Conservation (phyloP, 37 sponge, comb jelly and placozoan species). For the Axinella damicornis region DNA sequence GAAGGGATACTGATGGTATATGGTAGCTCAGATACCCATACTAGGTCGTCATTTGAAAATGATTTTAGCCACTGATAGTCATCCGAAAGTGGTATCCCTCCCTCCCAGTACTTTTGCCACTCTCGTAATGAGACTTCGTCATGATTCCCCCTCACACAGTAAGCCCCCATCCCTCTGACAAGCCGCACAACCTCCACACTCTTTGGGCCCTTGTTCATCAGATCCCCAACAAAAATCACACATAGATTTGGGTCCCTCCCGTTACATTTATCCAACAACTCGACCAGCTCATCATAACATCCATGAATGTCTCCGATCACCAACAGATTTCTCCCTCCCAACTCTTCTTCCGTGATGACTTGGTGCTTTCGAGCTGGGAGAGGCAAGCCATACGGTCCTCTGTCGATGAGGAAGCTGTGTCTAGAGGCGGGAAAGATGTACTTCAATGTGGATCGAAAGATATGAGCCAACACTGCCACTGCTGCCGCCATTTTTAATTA, state of each 20-base stretch:
- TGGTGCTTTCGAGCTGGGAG: constrained; percentile 46
- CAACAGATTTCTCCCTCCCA: constrained; percentile 50
- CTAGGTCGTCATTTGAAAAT: constrained; percentile 60
- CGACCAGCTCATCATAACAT: constrained; percentile 83
- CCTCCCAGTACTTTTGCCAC: constrained; percentile 30
- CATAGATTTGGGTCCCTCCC: constrained; percentile 30
- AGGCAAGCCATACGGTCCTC: constrained; percentile 75
- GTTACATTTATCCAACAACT: constrained; percentile 54
- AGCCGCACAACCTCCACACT: constrained; percentile 67
- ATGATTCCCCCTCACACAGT: constrained; percentile 84
- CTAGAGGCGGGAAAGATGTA: constrained; percentile 44
- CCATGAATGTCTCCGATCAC: constrained; percentile 89
- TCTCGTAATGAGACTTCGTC: constrained; percentile 78
- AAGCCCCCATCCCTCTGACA: constrained; percentile 53
- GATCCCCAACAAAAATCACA: constrained; percentile 83
- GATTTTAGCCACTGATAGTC: constrained; percentile 75
- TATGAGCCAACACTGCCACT: constrained; percentile 1
- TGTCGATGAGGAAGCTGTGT: constrained; percentile 6
- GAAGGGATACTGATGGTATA: constrained; percentile 73
- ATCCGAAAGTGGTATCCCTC: constrained; percentile 5
- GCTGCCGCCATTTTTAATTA: constrained; percentile 36
- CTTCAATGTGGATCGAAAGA: constrained; percentile 22
- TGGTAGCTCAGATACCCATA: constrained; percentile 77
- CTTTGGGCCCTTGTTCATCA: constrained; percentile 87
- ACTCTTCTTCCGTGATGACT: constrained; percentile 64